A percentile compares a stretch with the other conserved stretches of the same genome.
Conservation (phyloP, 2,888 invertebrate species). For the Gastracanthus pulcherrimus region DNA sequence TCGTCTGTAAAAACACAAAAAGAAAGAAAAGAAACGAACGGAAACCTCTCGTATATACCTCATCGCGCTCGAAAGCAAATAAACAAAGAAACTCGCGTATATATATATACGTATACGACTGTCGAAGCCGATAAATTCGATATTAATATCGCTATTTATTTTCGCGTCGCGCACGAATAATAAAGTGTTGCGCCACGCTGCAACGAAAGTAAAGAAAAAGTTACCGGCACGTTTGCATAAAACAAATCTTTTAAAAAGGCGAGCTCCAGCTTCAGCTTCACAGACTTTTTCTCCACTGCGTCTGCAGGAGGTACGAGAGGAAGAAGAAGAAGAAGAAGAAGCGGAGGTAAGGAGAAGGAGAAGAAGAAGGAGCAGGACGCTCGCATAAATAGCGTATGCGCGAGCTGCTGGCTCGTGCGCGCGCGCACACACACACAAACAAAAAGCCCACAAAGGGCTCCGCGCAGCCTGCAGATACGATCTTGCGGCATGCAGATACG, state of each 20-base stretch:
- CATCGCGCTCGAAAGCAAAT: not conserved
- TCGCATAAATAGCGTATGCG: slow-evolving; percentile 74
- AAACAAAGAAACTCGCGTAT: not conserved
- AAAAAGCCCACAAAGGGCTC: slow-evolving; percentile 74
- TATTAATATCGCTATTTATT: slow-evolving; percentile 60
- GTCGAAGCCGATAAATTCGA: slow-evolving; percentile 59
- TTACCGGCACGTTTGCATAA: slow-evolving; percentile 61
- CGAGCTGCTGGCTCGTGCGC: too few relatives aligned
- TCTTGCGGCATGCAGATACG: slow-evolving; percentile 75
- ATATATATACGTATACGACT: slow-evolving; percentile 38
- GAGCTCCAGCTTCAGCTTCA: too few relatives aligned
- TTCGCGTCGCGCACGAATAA: slow-evolving; percentile 31
- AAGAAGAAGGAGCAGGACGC: slow-evolving; percentile 62
- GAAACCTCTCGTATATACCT: too few relatives aligned
- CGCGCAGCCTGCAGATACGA: slow-evolving; percentile 73
- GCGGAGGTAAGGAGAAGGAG: slow-evolving; percentile 54
- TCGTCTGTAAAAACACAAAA: too few relatives aligned
- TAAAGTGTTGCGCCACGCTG: slow-evolving; percentile 53
- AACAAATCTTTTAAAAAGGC: slow-evolving; percentile 66
- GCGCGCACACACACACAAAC: too few relatives aligned
- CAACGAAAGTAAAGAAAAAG: too few relatives aligned
- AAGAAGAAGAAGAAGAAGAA: slow-evolving; percentile 38
- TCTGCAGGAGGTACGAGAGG: slow-evolving; percentile 45
- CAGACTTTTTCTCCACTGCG: slow-evolving; percentile 37
- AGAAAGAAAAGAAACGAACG: too few relatives aligned